phyloP scores from a whole-genome alignment of 2,888 invertebrate species.

The Drosophila stalkeri region DNA sequence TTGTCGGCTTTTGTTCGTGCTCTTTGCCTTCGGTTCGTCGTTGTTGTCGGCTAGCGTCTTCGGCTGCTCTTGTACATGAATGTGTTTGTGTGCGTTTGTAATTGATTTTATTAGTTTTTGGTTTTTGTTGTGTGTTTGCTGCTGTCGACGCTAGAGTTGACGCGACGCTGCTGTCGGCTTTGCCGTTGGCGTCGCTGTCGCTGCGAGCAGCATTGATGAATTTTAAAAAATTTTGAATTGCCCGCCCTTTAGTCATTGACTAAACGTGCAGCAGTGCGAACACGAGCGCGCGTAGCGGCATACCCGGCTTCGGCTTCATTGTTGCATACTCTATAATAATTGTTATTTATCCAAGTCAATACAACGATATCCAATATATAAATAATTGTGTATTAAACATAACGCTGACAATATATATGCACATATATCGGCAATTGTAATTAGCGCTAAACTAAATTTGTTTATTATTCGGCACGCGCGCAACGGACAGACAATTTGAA shows the following conservation, averaged over 20 bases:
- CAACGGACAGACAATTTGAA: conserved; percentile 47
- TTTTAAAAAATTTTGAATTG: conserved; percentile 84
- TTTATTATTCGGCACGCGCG: conserved; percentile 68
- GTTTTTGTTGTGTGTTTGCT: conserved; percentile 79
- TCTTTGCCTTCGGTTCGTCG: conserved; percentile 47
- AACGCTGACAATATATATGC: conserved; percentile 22
- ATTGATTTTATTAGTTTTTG: conserved; percentile 84
- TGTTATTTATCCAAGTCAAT: conserved; percentile 7
- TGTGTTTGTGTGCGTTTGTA: conserved; percentile 75
- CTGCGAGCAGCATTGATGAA: conserved; percentile 74
- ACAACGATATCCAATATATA: conserved; percentile 2
- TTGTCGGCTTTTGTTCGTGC: conserved; percentile 60
- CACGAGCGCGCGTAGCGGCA: conserved; percentile 76
- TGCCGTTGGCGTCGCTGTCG: conserved; percentile 27
- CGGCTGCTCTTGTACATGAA: conserved; percentile 49
- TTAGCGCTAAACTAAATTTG: conserved; percentile 37
- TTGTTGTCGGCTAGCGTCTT: conserved; percentile 33
- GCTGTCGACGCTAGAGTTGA: conserved; percentile 61
- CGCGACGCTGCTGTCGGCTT: conserved; percentile 43
- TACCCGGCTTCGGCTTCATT: conserved; percentile 53
- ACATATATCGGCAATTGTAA: conserved; percentile 40
- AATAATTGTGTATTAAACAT: conserved; percentile 4
- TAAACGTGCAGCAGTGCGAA: conserved; percentile 83
- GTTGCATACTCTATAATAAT: conserved; percentile 35
- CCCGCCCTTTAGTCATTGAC: conserved; percentile 84